A percentile compares a stretch with the other conserved stretches of the same genome.
Evolutionary conservation across 2,888 invertebrate genomes (phyloP).

Genomic region (Branchellion lobata): DNA sequence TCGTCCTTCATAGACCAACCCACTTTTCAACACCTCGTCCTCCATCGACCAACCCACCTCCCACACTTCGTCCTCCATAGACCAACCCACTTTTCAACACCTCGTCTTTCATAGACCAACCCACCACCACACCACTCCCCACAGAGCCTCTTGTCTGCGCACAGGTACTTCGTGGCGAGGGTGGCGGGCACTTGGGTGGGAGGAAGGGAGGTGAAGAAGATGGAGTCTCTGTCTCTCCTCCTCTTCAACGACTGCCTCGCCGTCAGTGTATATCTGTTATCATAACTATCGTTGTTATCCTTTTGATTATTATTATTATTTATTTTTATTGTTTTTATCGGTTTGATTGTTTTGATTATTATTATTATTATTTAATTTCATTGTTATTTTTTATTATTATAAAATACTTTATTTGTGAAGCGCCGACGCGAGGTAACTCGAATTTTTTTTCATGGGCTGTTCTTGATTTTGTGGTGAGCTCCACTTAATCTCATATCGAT

Average conservation of each 20-base stretch:
- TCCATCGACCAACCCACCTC: no score
- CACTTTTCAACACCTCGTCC: no score
- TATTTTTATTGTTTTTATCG: no score
- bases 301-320: neutral
- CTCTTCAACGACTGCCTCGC: slow-evolving; percentile 91
- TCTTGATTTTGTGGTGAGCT: no score
- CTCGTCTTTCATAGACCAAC: neutral
- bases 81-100: neutral
- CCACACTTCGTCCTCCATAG: neutral
- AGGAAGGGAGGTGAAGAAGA: slow-evolving; percentile 76
- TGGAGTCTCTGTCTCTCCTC: slow-evolving; percentile 82
- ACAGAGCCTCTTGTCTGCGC: slow-evolving; percentile 88
- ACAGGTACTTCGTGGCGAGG: slow-evolving; percentile 81
- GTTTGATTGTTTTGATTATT: no score
- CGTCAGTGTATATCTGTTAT: slow-evolving; percentile 67
- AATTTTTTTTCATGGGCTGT: no score
- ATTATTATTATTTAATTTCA: no score
- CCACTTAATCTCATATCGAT: no score
- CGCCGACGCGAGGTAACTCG: no score
- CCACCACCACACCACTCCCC: slow-evolving; percentile 60
- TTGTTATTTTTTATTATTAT: no score
- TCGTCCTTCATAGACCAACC: no score
- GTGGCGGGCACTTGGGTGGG: slow-evolving; percentile 83
- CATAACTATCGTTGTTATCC: neutral
- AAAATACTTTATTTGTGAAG: no score